phyloP scores from a whole-genome alignment of 2,797 vertebrate genomes.

The Hylomyscus alleni region DNA sequence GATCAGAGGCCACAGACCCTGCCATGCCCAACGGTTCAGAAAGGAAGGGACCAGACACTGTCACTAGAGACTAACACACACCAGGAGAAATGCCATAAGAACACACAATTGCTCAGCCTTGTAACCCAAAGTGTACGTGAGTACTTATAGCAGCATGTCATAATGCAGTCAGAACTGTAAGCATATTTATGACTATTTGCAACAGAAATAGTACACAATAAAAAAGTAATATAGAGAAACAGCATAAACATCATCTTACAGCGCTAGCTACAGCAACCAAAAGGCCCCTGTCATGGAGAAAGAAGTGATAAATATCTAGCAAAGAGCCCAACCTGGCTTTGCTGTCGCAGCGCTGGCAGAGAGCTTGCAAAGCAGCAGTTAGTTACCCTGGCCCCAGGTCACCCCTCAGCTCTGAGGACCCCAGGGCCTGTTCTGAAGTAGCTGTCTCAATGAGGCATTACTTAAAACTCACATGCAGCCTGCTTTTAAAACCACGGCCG shows the following conservation, averaged over 20 bases:
- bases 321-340: neutral
- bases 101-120: neutral
- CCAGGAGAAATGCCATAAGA: neutral
- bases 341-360: neutral
- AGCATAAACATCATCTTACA: slow-evolving; percentile 6
- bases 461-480: neutral
- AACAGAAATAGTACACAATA: slow-evolving; percentile 51
- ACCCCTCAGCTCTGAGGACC: neutral
- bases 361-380: neutral
- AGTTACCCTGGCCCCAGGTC: neutral
- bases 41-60: neutral
- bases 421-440: neutral
- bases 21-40: neutral
- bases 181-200: slow-evolving; percentile 67
- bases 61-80: neutral
- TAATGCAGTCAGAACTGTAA: neutral
- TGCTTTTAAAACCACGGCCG: neutral
- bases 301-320: neutral
- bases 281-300: neutral
- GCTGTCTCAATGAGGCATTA: neutral
- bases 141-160: neutral
- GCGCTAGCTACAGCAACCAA: neutral
- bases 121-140: neutral
- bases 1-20: neutral
- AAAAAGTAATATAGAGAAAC: slow-evolving; percentile 38